These are phyloP conservation scores for Pyrgilauda ruficollis DNA, from an alignment of 2,113 vertebrate genomes.

Conservation along the genomic window DNA sequence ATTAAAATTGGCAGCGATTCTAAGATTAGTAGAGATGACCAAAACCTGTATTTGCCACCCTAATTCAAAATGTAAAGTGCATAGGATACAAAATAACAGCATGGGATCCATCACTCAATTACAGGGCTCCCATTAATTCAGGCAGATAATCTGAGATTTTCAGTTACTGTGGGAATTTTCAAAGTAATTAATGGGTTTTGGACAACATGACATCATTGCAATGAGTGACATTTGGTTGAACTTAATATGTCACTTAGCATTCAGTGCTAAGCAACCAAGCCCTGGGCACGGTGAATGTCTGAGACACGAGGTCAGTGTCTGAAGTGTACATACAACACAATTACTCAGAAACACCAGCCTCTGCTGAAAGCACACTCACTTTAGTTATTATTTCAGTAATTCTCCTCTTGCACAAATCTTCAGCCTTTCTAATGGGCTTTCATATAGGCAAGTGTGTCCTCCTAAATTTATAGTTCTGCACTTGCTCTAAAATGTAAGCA, in stretches of 20 bases:
- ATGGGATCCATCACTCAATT: slow-evolving; percentile 31
- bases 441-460: background rate
- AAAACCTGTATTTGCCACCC: background rate
- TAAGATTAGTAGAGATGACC: background rate
- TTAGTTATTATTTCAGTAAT: background rate
- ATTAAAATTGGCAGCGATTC: background rate
- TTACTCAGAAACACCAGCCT: background rate
- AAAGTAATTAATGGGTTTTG: slow-evolving; percentile 56
- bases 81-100: slow-evolving; percentile 43
- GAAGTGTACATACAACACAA: slow-evolving; percentile 37
- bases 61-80: background rate
- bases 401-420: background rate
- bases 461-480: background rate
- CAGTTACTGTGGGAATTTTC: slow-evolving; percentile 63
- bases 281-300: slow-evolving; percentile 14
- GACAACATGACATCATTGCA: slow-evolving; percentile 58
- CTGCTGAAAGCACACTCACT: background rate
- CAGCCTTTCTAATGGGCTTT: background rate
- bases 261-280: slow-evolving; percentile 52
- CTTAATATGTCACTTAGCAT: slow-evolving; percentile 55
- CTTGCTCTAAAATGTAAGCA: background rate
- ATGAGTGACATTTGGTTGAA: slow-evolving; percentile 60
- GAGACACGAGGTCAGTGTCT: slow-evolving; percentile 49
- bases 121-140: slow-evolving; percentile 48
- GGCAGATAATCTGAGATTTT: slow-evolving; percentile 63